Base-by-base conservation (phyloP, 2,113 vertebrate species). In the Xiphophorus maculatus region DNA sequence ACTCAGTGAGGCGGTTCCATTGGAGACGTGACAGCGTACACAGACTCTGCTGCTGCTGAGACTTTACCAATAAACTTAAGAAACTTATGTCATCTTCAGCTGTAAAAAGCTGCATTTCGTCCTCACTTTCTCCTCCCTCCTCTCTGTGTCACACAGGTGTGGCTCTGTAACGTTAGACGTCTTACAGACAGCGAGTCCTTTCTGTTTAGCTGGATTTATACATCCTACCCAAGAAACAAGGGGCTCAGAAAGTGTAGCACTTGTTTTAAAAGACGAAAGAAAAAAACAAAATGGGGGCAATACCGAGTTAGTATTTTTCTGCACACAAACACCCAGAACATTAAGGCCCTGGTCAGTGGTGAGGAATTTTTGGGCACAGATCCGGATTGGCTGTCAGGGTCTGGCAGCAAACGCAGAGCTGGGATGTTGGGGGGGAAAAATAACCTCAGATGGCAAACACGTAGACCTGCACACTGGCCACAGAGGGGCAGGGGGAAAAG, bases 291-390 rank as follows among this genome's bases (percentile, higher is more conserved):
- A 13, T 14, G 33, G 33, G 77, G 66, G 40, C 11, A 13, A 25
- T 0, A 12, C 54, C 3, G 15, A 13, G 29, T 15, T 37, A 32
- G 17, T 17, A 63, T 33, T 64, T n/a, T 66, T 67, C 60, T 33
- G 12, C 1, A 64, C 66, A 69, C 69, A 75, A 63, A 74, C 69
- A 30, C 66, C 83, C 64, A 79, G 51, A 25, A 27, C 72, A 66
- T 73, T 51, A 72, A 73, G 64, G 51, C 51, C 37, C 14, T 77
- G 67, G 83, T 87, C 89, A 92, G 79, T 85, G 71, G 79, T 83
- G 82, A 88, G 88, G 87, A 84, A 91, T 90, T 89, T 37, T 85
- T 79, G 78, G 90, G 74, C 68, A 65, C 32, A 63, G 83, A 80
- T 87, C 80, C 61, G 77, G 74, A 84, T 80, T 88, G 83, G 73